Conservation (phyloP, 2,888 invertebrate genomes). For the Ptycholaimellus sp. region DNA sequence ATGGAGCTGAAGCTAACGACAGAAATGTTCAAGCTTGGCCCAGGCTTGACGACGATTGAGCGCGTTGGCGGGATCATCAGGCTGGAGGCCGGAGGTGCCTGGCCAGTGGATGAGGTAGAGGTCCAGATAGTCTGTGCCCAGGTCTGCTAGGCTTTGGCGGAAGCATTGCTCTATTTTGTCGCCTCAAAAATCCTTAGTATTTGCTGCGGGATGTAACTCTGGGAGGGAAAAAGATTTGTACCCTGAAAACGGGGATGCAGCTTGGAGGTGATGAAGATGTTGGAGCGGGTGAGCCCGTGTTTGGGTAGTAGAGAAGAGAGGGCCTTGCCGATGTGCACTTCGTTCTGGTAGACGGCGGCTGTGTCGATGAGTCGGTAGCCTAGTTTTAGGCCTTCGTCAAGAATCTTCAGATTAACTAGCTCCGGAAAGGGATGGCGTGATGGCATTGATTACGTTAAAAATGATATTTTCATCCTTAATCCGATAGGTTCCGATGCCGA, state of each 20-base stretch:
- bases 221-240: too few relatives aligned
- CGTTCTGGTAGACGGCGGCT: constrained; percentile 49
- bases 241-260: constrained; percentile 41
- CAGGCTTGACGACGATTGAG: constrained; percentile 40
- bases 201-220: too few relatives aligned
- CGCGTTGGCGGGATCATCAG: constrained; percentile 35
- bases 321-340: constrained; percentile 26
- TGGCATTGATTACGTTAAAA: constrained; percentile 34
- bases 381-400: too few relatives aligned
- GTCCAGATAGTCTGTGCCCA: constrained; percentile 45
- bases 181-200: too few relatives aligned
- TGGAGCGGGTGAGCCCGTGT: constrained; percentile 40
- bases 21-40: constrained; percentile 39
- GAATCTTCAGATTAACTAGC: too few relatives aligned
- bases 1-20: constrained; percentile 31
- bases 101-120: constrained; percentile 58
- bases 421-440: too few relatives aligned
- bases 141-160: too few relatives aligned
- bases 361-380: constrained; percentile 45
- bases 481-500: constrained; percentile 8
- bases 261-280: constrained; percentile 54
- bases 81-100: constrained; percentile 36
- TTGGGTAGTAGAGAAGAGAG: constrained; percentile 41
- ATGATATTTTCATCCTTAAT: constrained; percentile 5
- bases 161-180: too few relatives aligned